phyloP scores from a whole-genome alignment of 2,797 vertebrate genomes.

The Gallinago solitaria region DNA sequence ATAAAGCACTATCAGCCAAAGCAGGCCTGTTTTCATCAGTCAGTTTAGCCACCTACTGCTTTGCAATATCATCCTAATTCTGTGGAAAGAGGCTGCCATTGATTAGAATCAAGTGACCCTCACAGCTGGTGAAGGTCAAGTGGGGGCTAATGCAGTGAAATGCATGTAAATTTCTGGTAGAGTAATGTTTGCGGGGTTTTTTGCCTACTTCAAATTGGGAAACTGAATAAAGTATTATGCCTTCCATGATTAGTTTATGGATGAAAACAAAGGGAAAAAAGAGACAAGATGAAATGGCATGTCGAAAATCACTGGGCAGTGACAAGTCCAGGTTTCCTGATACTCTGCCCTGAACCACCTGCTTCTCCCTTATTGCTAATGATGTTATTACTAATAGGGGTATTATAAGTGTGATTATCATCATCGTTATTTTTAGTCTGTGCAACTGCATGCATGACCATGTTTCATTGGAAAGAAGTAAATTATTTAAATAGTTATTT shows the following conservation, averaged over 20 bases:
- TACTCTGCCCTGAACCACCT: neutral
- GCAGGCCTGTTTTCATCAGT: conserved; percentile 28
- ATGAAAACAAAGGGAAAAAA: neutral
- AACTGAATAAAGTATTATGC: neutral
- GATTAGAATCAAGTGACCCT: conserved; percentile 54
- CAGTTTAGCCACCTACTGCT: conserved; percentile 34
- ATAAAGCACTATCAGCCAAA: conserved; percentile 28
- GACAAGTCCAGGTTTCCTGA: neutral
- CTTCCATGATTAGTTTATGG: neutral
- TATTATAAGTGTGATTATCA: neutral
- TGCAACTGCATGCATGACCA: conserved; percentile 6
- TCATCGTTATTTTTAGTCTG: conserved; percentile 20
- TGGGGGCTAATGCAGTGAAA: neutral
- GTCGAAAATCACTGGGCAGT: neutral
- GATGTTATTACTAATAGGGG: neutral
- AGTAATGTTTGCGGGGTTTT: neutral
- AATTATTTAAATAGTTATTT: conserved; percentile 72
- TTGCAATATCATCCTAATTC: conserved; percentile 32
- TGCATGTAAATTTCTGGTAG: neutral
- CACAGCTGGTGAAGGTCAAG: conserved; percentile 33
- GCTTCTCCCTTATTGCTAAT: conserved; percentile 20
- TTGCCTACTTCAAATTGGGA: neutral
- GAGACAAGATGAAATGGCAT: neutral
- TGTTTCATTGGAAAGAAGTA: conserved; percentile 28
- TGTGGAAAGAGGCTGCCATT: neutral